Conservation (phyloP, 2,888 invertebrate genomes). For the Chloroclystis v-ata region DNA sequence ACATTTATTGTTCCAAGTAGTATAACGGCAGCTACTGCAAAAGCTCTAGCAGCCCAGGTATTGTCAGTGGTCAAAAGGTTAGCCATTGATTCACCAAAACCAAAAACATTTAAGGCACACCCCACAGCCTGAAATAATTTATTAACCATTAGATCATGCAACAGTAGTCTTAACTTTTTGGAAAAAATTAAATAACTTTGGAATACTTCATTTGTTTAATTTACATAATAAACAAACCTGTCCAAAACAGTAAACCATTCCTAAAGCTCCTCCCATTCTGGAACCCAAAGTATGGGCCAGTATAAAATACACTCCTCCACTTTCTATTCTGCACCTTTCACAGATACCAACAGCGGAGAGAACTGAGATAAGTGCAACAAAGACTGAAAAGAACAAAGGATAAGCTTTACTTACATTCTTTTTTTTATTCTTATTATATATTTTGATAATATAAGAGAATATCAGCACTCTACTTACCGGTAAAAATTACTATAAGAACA, state of each 20-base stretch:
- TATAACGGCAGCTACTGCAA: constrained; percentile 92
- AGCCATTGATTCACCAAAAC: constrained; percentile 98
- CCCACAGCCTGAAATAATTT: constrained; percentile 87
- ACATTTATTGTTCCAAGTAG: constrained; percentile 93
- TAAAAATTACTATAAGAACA: constrained; percentile 87
- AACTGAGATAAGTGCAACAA: constrained; percentile 93
- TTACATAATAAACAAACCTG: constrained; percentile 84
- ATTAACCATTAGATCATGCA: background rate
- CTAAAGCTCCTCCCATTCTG: constrained; percentile 94
- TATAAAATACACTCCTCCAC: constrained; percentile 98
- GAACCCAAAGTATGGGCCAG: constrained; percentile 96
- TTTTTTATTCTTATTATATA: too few species aligned
- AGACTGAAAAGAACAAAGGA: constrained; percentile 73
- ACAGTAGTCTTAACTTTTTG: too few species aligned
- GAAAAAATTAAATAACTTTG: too few species aligned
- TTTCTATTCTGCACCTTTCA: constrained; percentile 95
- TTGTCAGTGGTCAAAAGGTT: constrained; percentile 85
- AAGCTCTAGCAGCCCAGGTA: constrained; percentile 89
- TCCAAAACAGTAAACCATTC: constrained; percentile 96
- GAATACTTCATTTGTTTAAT: too few species aligned
- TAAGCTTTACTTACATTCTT: too few species aligned
- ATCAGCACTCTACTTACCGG: constrained; percentile 71
- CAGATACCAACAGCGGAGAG: constrained; percentile 97
- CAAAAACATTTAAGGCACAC: constrained; percentile 96
- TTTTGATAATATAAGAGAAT: too few species aligned